Evolutionary conservation across 2,888 invertebrate species (phyloP).

Genomic region (Philaethria dido): DNA sequence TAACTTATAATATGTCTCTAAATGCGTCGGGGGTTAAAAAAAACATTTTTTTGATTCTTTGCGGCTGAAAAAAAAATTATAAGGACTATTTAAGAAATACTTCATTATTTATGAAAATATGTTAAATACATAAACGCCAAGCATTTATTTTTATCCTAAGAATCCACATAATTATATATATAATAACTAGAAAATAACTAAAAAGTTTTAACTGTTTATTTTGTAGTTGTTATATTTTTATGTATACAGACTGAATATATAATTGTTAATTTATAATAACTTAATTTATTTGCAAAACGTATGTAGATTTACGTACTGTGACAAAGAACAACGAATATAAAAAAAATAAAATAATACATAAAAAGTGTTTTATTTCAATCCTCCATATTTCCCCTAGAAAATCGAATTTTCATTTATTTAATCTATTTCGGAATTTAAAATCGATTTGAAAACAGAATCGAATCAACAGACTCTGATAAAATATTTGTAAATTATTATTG

Average conservation of each 20-base stretch:
- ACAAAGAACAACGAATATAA: constrained; percentile 30
- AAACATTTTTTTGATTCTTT: no score
- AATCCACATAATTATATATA: neutral
- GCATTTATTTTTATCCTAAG: constrained; percentile 14
- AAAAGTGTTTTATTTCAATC: neutral
- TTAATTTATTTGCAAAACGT: constrained; percentile 51
- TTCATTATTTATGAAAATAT: neutral
- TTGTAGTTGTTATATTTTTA: constrained; percentile 45
- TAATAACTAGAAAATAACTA: constrained; percentile 19
- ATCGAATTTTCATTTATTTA: neutral
- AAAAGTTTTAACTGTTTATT: constrained; percentile 41
- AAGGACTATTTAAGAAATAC: neutral
- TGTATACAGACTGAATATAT: constrained; percentile 68
- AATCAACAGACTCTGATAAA: no score
- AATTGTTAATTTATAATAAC: constrained; percentile 70
- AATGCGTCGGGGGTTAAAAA: no score
- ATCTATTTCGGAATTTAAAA: neutral
- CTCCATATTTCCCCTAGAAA: no score
- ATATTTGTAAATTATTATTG: no score
- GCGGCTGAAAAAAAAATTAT: neutral
- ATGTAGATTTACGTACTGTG: constrained; percentile 10
- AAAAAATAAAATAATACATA: constrained; percentile 13
- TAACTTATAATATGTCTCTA: no score
- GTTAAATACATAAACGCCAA: neutral
- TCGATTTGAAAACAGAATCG: neutral